These are phyloP conservation scores for Sycobia sp. DNA, from an alignment of 1,140 invertebrate species.

Conservation along the genomic window DNA sequence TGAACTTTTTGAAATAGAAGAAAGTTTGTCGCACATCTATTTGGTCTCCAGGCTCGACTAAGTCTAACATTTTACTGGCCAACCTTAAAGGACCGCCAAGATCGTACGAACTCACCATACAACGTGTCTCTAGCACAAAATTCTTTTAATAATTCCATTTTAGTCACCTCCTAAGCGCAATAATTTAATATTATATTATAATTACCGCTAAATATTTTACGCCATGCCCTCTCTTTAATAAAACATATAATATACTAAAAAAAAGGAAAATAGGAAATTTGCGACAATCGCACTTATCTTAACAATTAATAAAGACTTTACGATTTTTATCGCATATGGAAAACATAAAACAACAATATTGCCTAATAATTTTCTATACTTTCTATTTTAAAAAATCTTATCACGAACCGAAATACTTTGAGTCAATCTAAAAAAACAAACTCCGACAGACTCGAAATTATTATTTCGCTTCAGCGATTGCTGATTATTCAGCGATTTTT, in stretches of 20 bases:
- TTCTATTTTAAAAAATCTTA: constrained; percentile 7
- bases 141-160: constrained; percentile 14
- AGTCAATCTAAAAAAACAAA: constrained; percentile 11
- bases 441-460: constrained; percentile 15
- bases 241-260: constrained; percentile 30
- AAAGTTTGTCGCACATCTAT: constrained; percentile 35
- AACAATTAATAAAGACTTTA: constrained; percentile 53
- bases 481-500: constrained; percentile 22
- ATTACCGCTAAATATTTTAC: constrained; percentile 9
- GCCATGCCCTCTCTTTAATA: constrained; percentile 2
- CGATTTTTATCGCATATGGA: constrained; percentile 45
- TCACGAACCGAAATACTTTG: constrained; percentile 11
- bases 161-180: not conserved
- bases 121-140: constrained; percentile 37
- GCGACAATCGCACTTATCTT: constrained; percentile 34
- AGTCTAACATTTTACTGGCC: constrained; percentile 55
- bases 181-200: not conserved
- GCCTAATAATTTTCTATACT: constrained; percentile 50
- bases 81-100: constrained; percentile 47
- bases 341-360: constrained; percentile 56
- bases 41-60: constrained; percentile 49
- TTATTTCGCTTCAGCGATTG: constrained; percentile 19
- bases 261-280: constrained; percentile 30
- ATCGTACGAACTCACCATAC: constrained; percentile 31
- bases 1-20: constrained; percentile 28